Percentiles rank a stretch among this genome's conserved stretches.
phyloP scores from a whole-genome alignment of 2,797 vertebrate species.

The Valencia hispanica region DNA sequence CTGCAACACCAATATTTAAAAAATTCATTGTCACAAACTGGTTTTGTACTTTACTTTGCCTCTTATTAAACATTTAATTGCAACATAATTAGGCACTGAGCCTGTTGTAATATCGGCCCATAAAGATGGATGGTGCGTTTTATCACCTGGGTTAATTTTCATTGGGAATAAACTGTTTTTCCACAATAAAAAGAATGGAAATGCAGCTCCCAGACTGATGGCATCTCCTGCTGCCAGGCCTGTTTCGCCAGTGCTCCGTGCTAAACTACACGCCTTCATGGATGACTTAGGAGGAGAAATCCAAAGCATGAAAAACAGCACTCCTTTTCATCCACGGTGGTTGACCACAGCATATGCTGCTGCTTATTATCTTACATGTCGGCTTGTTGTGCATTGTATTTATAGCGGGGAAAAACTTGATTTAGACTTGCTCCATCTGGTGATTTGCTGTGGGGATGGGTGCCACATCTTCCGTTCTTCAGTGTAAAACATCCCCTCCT shows the following conservation, averaged over 20 bases:
- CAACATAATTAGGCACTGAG: conserved; percentile 13
- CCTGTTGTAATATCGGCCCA: conserved; percentile 28
- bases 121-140: conserved; percentile 48
- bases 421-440: conserved; percentile 79
- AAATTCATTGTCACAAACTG: conserved; percentile 23
- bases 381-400: conserved; percentile 74
- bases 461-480: conserved; percentile 56
- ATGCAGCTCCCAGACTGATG: conserved; percentile 50
- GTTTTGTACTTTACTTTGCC: conserved; percentile 49
- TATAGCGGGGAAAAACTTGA: conserved; percentile 70
- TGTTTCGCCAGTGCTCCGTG: conserved; percentile 51
- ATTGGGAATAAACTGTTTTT: conserved; percentile 39
- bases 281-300: conserved; percentile 74
- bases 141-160: conserved; percentile 41
- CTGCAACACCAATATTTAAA: conserved; percentile 28
- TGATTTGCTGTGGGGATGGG: conserved; percentile 62
- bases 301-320: conserved; percentile 60
- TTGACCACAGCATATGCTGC: conserved; percentile 68
- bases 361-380: conserved; percentile 63
- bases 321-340: conserved; percentile 59
- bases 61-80: conserved; percentile 54
- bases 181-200: conserved; percentile 32
- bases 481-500: conserved; percentile 24
- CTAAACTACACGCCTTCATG: conserved; percentile 70
- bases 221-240: conserved; percentile 53